Evolutionary conservation across 2,113 vertebrate species (phyloP).

Genomic region (Neomonachus schauinslandi): DNA sequence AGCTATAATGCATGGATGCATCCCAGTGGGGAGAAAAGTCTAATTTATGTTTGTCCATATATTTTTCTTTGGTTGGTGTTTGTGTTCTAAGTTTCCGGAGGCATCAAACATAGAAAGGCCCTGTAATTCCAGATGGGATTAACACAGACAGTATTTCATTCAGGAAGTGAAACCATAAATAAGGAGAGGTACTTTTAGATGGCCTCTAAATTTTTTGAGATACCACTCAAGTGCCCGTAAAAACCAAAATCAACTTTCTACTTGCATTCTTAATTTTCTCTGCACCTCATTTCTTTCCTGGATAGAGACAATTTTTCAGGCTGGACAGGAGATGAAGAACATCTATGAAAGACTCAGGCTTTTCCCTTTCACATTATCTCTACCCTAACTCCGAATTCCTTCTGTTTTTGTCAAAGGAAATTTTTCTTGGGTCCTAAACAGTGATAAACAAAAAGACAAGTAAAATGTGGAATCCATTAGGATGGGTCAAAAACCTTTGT

Average conservation of each 20-base stretch:
- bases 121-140: conserved; percentile 85
- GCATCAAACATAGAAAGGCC: conserved; percentile 83
- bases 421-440: not conserved
- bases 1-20: conserved; percentile 77
- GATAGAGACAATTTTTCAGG: conserved; percentile 55
- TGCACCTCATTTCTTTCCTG: conserved; percentile 71
- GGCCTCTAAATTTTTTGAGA: conserved; percentile 80
- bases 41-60: conserved; percentile 85
- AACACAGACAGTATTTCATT: conserved; percentile 84
- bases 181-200: conserved; percentile 76
- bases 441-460: not conserved
- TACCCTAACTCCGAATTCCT: not conserved
- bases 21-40: conserved; percentile 71
- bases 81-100: conserved; percentile 85
- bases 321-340: not conserved
- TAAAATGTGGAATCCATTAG: not conserved
- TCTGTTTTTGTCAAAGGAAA: not conserved
- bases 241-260: conserved; percentile 81
- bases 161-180: conserved; percentile 77
- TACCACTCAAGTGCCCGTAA: conserved; percentile 70
- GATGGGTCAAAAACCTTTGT: not conserved
- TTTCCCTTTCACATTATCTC: not conserved
- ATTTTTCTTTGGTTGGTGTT: conserved; percentile 84
- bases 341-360: not conserved
- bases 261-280: conserved; percentile 80